Percentiles rank a stretch among this genome's conserved stretches.
Evolutionary conservation across 2,113 vertebrate species (phyloP).

Genomic region (Gracilinanus agilis): DNA sequence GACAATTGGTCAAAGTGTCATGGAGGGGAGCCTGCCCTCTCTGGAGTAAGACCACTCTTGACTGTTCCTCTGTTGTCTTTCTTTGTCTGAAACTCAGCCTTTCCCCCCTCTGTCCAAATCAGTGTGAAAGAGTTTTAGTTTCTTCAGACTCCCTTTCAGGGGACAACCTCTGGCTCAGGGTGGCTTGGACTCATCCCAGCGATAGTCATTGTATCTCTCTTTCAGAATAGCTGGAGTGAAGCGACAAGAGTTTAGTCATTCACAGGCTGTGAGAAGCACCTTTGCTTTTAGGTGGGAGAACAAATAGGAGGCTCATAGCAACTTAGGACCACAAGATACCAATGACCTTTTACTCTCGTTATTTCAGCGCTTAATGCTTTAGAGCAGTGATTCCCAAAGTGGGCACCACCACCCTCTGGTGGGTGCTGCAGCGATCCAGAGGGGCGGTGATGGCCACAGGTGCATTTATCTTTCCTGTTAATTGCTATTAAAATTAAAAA

Average conservation of each 20-base stretch:
- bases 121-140: not conserved
- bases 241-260: not conserved
- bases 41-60: not conserved
- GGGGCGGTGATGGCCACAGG: too few species aligned
- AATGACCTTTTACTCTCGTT: not conserved
- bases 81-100: too few species aligned
- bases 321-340: not conserved
- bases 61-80: not conserved
- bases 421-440: too few species aligned
- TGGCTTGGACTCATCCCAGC: not conserved
- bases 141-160: not conserved
- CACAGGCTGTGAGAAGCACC: not conserved
- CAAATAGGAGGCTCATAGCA: not conserved
- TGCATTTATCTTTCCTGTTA: too few species aligned
- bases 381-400: too few species aligned
- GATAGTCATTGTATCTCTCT: not conserved
- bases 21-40: not conserved
- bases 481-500: too few species aligned
- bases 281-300: not conserved
- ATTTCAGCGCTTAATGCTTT: not conserved
- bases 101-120: not conserved
- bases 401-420: too few species aligned
- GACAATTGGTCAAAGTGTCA: not conserved
- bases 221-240: not conserved
- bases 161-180: not conserved